Evolutionary conservation across 2,888 invertebrate genomes (phyloP).

Genomic region (Pimpla rufipes): DNA sequence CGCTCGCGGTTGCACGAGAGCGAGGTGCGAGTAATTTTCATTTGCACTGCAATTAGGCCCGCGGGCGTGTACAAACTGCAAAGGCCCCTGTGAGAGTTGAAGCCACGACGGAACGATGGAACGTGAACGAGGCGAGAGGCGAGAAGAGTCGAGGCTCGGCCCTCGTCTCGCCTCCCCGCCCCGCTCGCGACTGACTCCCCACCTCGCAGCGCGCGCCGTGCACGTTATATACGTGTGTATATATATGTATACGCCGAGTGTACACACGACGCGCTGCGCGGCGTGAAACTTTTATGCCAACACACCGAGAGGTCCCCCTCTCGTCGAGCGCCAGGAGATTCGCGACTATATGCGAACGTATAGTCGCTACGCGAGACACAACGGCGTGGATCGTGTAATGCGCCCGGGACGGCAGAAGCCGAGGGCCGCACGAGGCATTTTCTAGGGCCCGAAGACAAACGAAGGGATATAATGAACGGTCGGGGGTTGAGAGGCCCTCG

Average conservation of each 20-base stretch:
- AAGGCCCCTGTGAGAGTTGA: slow-evolving; percentile 33
- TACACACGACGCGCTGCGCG: not conserved
- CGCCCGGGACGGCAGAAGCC: not conserved
- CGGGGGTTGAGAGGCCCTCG: not conserved
- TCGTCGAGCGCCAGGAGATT: slow-evolving; percentile 12
- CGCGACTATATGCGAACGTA: slow-evolving; percentile 12
- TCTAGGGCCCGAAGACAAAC: not conserved
- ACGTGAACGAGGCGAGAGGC: slow-evolving; percentile 30
- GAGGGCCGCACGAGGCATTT: not conserved
- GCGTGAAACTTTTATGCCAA: slow-evolving; percentile 40
- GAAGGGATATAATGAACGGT: not conserved
- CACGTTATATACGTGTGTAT: slow-evolving; percentile 3
- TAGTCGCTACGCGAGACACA: slow-evolving; percentile 11
- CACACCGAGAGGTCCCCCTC: not conserved
- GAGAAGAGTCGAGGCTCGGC: slow-evolving; percentile 19
- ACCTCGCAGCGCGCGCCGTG: too few species aligned
- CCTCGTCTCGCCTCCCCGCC: slow-evolving; percentile 4
- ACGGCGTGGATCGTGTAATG: not conserved
- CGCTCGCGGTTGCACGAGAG: slow-evolving; percentile 33
- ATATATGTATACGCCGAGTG: slow-evolving; percentile 14
- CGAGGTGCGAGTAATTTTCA: slow-evolving; percentile 55
- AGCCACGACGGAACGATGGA: slow-evolving; percentile 32
- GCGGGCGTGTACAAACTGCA: slow-evolving; percentile 42
- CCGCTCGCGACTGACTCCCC: too few species aligned
- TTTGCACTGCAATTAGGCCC: slow-evolving; percentile 54